These are phyloP conservation scores for Hycleus cichorii DNA, from an alignment of 1,140 invertebrate genomes.

Conservation along the genomic window DNA sequence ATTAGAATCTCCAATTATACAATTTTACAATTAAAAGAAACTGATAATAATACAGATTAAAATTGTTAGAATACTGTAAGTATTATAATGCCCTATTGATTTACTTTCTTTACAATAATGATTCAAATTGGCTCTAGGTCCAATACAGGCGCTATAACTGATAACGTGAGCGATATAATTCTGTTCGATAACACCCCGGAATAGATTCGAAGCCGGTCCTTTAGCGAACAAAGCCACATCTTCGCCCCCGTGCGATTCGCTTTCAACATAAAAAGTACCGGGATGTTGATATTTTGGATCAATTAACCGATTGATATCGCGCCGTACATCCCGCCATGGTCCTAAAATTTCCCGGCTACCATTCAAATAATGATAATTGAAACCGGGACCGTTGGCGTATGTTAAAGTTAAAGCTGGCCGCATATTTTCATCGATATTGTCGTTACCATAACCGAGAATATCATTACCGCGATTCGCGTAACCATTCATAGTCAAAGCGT, in stretches of 20 bases:
- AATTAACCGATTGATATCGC: slow-evolving; percentile 35
- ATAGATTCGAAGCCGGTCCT: slow-evolving; percentile 58
- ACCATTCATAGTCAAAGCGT: slow-evolving; percentile 53
- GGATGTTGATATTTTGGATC: slow-evolving; percentile 40
- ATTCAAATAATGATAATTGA: slow-evolving; percentile 34
- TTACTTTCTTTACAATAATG: too few relatives aligned
- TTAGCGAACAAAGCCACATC: slow-evolving; percentile 53
- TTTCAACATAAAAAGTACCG: slow-evolving; percentile 41
- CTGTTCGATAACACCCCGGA: slow-evolving; percentile 58
- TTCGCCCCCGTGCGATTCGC: slow-evolving; percentile 53
- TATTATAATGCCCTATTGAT: too few relatives aligned
- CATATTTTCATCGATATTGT: slow-evolving; percentile 34
- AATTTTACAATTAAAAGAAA: too few relatives aligned
- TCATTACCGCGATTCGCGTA: slow-evolving; percentile 60
- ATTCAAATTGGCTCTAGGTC: slow-evolving; percentile 15
- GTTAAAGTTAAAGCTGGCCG: slow-evolving; percentile 62
- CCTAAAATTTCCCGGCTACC: slow-evolving; percentile 5
- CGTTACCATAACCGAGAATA: slow-evolving; percentile 44
- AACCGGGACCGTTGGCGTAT: slow-evolving; percentile 67
- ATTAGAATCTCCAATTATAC: too few relatives aligned
- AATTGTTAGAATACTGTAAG: too few relatives aligned
- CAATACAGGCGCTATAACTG: slow-evolving; percentile 57
- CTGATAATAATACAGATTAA: too few relatives aligned
- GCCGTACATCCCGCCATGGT: slow-evolving; percentile 33
- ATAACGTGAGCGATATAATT: slow-evolving; percentile 61